phyloP scores from a whole-genome alignment of 1,140 invertebrate genomes.

The Drosophila insularis region DNA sequence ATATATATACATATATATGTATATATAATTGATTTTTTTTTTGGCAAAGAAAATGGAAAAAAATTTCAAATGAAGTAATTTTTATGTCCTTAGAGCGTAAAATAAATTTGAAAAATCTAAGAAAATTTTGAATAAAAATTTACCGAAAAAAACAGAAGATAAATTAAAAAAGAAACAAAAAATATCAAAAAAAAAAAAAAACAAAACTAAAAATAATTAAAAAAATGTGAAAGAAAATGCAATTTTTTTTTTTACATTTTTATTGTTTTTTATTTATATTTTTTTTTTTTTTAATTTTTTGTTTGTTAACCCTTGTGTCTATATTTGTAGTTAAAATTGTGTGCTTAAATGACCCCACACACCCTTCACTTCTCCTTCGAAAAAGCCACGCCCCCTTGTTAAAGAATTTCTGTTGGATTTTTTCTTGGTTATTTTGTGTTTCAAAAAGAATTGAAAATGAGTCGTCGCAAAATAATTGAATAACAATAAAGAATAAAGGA shows the following conservation, averaged over 20 bases:
- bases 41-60: background rate
- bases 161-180: background rate
- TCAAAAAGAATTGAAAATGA: background rate
- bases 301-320: conserved; percentile 26
- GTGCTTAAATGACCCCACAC: background rate
- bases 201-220: conserved; percentile 22
- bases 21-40: background rate
- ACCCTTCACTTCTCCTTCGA: background rate
- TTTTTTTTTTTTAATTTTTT: conserved; percentile 14
- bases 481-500: conserved; percentile 5
- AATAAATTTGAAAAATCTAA: conserved; percentile 8
- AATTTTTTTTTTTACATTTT: conserved; percentile 23
- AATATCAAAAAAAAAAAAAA: background rate
- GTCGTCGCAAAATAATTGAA: conserved; percentile 6
- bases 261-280: conserved; percentile 28
- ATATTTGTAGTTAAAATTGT: conserved; percentile 32
- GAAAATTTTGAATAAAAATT: conserved; percentile 44
- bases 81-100: conserved; percentile 9
- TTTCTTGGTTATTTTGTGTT: background rate
- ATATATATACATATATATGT: background rate
- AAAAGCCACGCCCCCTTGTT: background rate
- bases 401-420: background rate
- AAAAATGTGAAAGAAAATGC: conserved; percentile 33
- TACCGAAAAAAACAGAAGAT: background rate
- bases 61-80: conserved; percentile 1